Conservation (phyloP, 2,797 vertebrate species). For the Thalassophryne amazonica region DNA sequence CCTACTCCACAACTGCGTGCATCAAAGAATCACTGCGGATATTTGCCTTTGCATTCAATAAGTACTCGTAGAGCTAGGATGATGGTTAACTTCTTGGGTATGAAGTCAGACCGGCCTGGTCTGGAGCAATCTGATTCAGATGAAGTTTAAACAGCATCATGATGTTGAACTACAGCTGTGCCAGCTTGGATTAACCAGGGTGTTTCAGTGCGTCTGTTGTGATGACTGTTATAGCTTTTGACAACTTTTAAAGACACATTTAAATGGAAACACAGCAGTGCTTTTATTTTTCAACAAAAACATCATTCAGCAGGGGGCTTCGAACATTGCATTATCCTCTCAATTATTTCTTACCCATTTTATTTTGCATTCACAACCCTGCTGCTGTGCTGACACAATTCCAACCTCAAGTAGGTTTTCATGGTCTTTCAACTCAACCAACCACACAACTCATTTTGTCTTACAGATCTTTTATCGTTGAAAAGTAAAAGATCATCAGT, state of each 20-base stretch:
- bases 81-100: no score
- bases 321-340: no score
- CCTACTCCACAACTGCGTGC: no score
- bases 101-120: no score
- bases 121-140: no score
- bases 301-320: neutral
- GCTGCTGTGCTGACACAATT: neutral
- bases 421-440: neutral
- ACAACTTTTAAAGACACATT: neutral
- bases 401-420: neutral
- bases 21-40: no score
- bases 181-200: no score
- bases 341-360: no score
- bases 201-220: neutral
- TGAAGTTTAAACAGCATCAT: neutral
- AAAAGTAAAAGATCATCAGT: no score
- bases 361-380: neutral
- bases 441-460: neutral
- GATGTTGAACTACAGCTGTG: neutral
- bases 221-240: neutral
- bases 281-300: neutral
- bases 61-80: no score
- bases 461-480: neutral
- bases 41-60: no score
- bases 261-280: neutral